Evolutionary conservation across 2,888 invertebrate genomes (phyloP).

Genomic region (Athalia cordata): DNA sequence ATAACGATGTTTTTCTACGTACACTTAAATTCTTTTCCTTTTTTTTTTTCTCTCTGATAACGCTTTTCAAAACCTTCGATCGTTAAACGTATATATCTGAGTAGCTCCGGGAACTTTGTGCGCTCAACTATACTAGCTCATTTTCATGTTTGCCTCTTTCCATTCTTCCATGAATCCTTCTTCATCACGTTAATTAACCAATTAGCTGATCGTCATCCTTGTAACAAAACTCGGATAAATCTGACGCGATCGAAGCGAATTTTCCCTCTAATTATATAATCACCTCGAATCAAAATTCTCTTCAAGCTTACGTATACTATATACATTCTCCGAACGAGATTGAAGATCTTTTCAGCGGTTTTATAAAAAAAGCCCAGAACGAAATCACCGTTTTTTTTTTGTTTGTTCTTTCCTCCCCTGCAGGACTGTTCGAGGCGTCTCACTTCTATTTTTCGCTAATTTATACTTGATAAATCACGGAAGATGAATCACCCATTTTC

Average conservation of each 20-base stretch:
- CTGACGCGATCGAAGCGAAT: background rate
- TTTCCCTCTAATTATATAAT: background rate
- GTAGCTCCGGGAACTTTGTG: too few relatives aligned
- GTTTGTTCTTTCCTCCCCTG: too few relatives aligned
- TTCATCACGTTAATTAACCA: slow-evolving; percentile 7
- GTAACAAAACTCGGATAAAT: background rate
- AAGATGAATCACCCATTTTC: slow-evolving; percentile 19
- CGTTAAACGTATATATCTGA: too few relatives aligned
- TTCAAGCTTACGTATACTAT: background rate
- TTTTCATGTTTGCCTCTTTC: background rate
- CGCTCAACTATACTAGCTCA: too few relatives aligned
- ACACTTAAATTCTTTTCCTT: too few relatives aligned
- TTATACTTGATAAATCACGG: slow-evolving; percentile 25
- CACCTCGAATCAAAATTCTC: background rate
- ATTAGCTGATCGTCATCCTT: background rate
- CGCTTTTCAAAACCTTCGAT: too few relatives aligned
- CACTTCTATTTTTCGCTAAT: background rate
- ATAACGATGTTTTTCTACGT: too few relatives aligned
- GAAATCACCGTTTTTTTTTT: too few relatives aligned
- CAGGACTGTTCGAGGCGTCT: background rate
- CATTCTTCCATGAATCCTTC: background rate
- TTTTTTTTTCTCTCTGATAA: too few relatives aligned
- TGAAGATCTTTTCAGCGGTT: slow-evolving; percentile 1
- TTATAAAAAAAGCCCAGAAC: background rate
- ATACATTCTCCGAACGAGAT: background rate